A percentile compares a stretch with the other conserved stretches of the same genome.
phyloP scores from a whole-genome alignment of 2,888 invertebrate species.

The Amphipoea oculea region DNA sequence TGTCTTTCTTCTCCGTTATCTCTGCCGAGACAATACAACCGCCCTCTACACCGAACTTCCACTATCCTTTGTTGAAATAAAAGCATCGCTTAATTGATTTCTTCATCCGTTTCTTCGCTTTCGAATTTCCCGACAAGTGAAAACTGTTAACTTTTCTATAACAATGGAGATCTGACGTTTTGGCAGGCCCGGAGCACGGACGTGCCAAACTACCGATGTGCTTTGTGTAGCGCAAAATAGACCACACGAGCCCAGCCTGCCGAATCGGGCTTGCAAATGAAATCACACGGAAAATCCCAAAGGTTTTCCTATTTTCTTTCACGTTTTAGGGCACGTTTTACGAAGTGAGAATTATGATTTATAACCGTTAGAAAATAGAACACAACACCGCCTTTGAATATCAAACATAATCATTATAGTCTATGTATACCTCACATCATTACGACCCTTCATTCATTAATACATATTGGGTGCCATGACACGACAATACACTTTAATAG shows the following conservation, averaged over 20 bases:
- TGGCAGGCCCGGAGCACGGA: conserved; percentile 71
- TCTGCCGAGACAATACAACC: conserved; percentile 68
- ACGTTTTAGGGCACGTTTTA: conserved; percentile 36
- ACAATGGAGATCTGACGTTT: conserved; percentile 77
- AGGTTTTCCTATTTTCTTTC: conserved; percentile 56
- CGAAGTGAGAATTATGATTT: conserved; percentile 47
- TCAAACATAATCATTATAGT: conserved; percentile 38
- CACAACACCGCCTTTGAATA: conserved; percentile 42
- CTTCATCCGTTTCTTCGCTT: conserved; percentile 65
- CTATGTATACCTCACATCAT: conserved; percentile 12
- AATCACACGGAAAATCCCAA: conserved; percentile 69
- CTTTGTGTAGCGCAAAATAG: conserved; percentile 78
- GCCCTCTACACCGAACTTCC: conserved; percentile 71
- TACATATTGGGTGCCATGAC: conserved; percentile 27
- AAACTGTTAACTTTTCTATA: conserved; percentile 77
- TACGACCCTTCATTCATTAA: conserved; percentile 47
- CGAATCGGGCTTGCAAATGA: conserved; percentile 64
- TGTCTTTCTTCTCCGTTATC: conserved; percentile 74
- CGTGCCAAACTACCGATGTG: conserved; percentile 81
- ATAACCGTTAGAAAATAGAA: conserved; percentile 52
- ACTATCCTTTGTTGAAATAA: conserved; percentile 72
- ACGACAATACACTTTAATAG: conserved; percentile 59
- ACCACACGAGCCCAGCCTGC: conserved; percentile 66
- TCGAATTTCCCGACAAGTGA: conserved; percentile 74
- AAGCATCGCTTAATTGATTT: conserved; percentile 71